Evolutionary conservation across 2,113 vertebrate species (phyloP), one percentile per base, ranked within the genome.

Genomic region (Motacilla alba): DNA sequence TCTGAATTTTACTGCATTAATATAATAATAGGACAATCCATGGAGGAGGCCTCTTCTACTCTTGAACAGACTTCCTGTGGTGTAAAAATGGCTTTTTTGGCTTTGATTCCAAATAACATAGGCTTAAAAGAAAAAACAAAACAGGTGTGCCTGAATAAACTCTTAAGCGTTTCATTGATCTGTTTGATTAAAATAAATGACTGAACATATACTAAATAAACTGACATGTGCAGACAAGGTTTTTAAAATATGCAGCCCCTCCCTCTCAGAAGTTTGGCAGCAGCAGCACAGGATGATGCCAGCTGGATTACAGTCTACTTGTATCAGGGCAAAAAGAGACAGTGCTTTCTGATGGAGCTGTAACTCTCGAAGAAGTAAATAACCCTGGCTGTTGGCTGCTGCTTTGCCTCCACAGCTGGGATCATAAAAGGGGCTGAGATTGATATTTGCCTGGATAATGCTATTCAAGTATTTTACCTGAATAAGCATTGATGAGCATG

Each of bases 141-240:
- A 69, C 96, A 97, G 94, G 94, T 96, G 92, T 92, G 89, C 89
- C 60, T 93, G 76, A 77, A 82, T 77, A 94, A 95, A 93, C 39
- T 74, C 75, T 88, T 73, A 63, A 79, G 72, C 59, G 43, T 70
- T 89, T 77, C 72, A 94, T 83, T 94, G 91, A 93, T 88, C 80
- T 92, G 77, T 92, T 92, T 90, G 94, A 93, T 96, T 93, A 95
- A 92, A 94, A 97, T 93, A 90, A 95, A 92, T 3, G 47, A 70
- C 64, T 90, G 76, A 75, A 72, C 68, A 44, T 94, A 92, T 60
- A 83, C 76, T 90, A 74, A 96, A 94, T 90, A 92, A 95, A 92
- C 88, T 75, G 69, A 93, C 94, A 82, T 74, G 88, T 95, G 85
- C 74, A 93, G 90, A 87, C 76, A 93, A 81, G 56, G 76, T 50